A percentile compares a stretch with the other conserved stretches of the same genome.
These are phyloP conservation scores for Megastigmus dorsalis DNA, from an alignment of 2,888 invertebrate genomes.

Conservation along the genomic window DNA sequence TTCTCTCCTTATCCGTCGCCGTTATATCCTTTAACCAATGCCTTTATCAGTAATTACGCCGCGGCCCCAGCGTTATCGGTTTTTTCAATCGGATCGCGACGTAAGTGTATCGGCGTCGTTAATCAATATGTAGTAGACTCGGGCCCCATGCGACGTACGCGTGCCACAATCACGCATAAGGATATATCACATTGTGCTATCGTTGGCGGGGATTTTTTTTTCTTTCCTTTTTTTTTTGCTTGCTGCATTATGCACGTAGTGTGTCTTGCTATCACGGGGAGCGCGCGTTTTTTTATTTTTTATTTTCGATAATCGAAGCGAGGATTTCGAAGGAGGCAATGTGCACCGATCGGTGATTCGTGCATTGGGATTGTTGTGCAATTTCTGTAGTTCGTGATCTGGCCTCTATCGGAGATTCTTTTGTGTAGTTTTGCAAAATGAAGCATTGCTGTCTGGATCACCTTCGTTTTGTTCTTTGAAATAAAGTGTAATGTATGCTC, in stretches of 20 bases:
- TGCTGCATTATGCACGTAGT: too few relatives aligned
- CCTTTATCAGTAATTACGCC: slow-evolving; percentile 33
- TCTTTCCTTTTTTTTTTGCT: background rate
- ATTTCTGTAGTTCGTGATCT: too few relatives aligned
- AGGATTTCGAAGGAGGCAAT: slow-evolving; percentile 13
- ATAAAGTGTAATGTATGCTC: too few relatives aligned
- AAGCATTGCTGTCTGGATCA: too few relatives aligned
- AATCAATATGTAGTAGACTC: slow-evolving; percentile 32
- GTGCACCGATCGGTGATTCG: too few relatives aligned
- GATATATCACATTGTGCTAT: slow-evolving; percentile 34
- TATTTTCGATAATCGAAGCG: slow-evolving; percentile 22
- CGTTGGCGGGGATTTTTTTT: slow-evolving; percentile 14
- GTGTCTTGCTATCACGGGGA: background rate
- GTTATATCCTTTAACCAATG: background rate
- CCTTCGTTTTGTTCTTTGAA: too few relatives aligned
- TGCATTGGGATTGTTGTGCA: too few relatives aligned
- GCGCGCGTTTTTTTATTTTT: slow-evolving; percentile 10
- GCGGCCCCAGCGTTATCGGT: background rate
- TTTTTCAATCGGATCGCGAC: background rate
- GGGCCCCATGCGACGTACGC: background rate
- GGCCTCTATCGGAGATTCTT: too few relatives aligned
- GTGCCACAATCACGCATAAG: slow-evolving; percentile 14
- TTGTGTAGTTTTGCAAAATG: too few relatives aligned
- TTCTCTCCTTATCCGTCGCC: slow-evolving; percentile 20
- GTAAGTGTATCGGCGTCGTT: slow-evolving; percentile 28